These are phyloP conservation scores for Linnaemya vulpina DNA, from an alignment of 2,888 invertebrate genomes.

Conservation along the genomic window DNA sequence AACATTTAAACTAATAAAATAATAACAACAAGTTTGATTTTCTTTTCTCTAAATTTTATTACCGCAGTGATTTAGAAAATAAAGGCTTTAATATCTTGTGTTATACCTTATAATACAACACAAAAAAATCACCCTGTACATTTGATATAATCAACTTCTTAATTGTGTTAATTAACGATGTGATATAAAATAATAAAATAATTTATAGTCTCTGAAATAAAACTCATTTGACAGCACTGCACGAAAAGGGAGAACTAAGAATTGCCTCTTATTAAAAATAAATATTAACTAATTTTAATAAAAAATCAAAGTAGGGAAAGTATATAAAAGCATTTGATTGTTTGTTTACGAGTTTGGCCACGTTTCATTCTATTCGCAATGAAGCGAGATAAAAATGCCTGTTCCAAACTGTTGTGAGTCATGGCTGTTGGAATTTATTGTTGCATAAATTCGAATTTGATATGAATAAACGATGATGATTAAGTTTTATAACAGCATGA, in stretches of 20 bases:
- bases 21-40: too few relatives aligned
- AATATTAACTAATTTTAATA: constrained; percentile 2
- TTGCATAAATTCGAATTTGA: constrained; percentile 20
- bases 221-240: neutral
- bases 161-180: too few relatives aligned
- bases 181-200: too few relatives aligned
- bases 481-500: constrained; percentile 35
- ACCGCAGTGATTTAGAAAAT: too few relatives aligned
- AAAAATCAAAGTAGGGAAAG: constrained; percentile 1
- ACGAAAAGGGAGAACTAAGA: neutral
- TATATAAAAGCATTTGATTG: neutral
- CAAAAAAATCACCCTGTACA: too few relatives aligned
- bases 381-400: constrained; percentile 16
- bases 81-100: too few relatives aligned
- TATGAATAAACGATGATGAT: neutral
- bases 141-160: too few relatives aligned
- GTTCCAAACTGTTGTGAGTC: constrained; percentile 26
- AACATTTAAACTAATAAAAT: too few relatives aligned
- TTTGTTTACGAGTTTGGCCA: constrained; percentile 18
- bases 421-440: constrained; percentile 50
- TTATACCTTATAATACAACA: too few relatives aligned
- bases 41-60: too few relatives aligned
- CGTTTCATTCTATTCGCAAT: neutral
- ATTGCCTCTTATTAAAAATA: neutral
- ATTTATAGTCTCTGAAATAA: neutral